These are phyloP conservation scores for Schizopygopsis malacanthus DNA, from an alignment of 2,797 vertebrate genomes.

Conservation along the genomic window DNA sequence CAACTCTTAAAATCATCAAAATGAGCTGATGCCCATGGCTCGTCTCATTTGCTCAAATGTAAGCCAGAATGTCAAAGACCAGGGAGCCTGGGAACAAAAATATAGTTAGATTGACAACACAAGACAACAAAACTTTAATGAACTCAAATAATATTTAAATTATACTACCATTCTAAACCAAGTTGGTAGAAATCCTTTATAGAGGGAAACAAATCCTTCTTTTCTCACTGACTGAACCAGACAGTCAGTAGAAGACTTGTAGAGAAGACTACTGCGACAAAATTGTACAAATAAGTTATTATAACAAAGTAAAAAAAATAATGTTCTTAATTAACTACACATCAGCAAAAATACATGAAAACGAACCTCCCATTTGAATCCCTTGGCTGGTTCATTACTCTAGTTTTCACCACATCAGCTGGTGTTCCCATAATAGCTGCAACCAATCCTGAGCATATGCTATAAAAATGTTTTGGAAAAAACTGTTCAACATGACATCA, in stretches of 20 bases:
- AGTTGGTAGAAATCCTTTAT: slow-evolving; percentile 87
- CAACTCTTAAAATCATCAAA: slow-evolving; percentile 63
- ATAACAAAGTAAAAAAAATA: not conserved
- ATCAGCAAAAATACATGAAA: not conserved
- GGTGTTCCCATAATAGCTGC: slow-evolving; percentile 87
- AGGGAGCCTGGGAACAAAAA: slow-evolving; percentile 79
- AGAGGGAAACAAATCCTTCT: slow-evolving; percentile 85
- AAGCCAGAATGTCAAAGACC: slow-evolving; percentile 87
- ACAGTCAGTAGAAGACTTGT: slow-evolving; percentile 84
- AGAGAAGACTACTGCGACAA: slow-evolving; percentile 79
- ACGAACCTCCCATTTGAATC: slow-evolving; percentile 80
- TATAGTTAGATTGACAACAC: not conserved
- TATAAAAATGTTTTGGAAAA: slow-evolving; percentile 52
- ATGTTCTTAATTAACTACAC: not conserved
- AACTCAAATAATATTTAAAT: not conserved
- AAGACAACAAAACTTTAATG: not conserved
- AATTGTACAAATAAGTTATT: not conserved
- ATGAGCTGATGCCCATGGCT: slow-evolving; percentile 78
- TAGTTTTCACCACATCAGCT: slow-evolving; percentile 86
- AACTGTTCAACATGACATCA: not conserved
- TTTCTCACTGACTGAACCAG: slow-evolving; percentile 79
- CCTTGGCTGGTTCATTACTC: slow-evolving; percentile 88
- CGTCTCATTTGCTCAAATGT: slow-evolving; percentile 85
- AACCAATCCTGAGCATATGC: slow-evolving; percentile 84
- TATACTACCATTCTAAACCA: slow-evolving; percentile 86